A percentile compares a stretch with the other conserved stretches of the same genome.
Evolutionary conservation across 2,797 vertebrate species (phyloP).

Genomic region (Ctenopoma kingsleyae): DNA sequence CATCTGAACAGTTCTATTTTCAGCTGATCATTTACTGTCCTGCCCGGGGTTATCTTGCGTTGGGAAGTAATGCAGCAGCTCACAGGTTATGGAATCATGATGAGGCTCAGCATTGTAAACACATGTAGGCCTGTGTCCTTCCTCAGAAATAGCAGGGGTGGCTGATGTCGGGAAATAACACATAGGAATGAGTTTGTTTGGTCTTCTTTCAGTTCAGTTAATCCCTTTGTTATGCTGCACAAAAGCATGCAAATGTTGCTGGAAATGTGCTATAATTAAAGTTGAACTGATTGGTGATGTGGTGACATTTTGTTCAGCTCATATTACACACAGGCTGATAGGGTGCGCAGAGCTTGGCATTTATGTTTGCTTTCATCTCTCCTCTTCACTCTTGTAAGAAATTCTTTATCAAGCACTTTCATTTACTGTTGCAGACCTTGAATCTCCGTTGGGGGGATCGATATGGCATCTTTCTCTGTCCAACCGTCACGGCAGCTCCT

Average conservation of each 20-base stretch:
- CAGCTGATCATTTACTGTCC: slow-evolving; percentile 69
- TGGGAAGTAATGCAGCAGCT: slow-evolving; percentile 52
- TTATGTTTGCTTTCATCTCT: slow-evolving; percentile 28
- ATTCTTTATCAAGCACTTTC: slow-evolving; percentile 27
- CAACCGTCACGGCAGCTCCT: slow-evolving; percentile 18
- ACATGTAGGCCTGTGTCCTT: slow-evolving; percentile 36
- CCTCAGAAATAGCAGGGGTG: slow-evolving; percentile 36
- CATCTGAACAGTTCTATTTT: slow-evolving; percentile 80
- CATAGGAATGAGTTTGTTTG: slow-evolving; percentile 31
- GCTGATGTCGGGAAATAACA: slow-evolving; percentile 44
- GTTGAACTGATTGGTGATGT: slow-evolving; percentile 52
- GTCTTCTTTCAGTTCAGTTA: slow-evolving; percentile 15
- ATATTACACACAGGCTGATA: slow-evolving; percentile 40
- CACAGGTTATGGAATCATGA: slow-evolving; percentile 61
- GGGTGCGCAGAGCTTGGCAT: slow-evolving; percentile 39
- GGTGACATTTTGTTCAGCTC: slow-evolving; percentile 51
- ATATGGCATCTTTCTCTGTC: slow-evolving; percentile 33
- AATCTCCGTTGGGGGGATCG: slow-evolving; percentile 36
- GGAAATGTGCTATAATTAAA: slow-evolving; percentile 47
- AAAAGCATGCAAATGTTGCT: slow-evolving; percentile 38
- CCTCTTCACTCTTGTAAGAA: slow-evolving; percentile 4
- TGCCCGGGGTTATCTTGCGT: slow-evolving; percentile 61
- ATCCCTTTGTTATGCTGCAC: slow-evolving; percentile 18
- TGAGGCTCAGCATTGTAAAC: slow-evolving; percentile 45
- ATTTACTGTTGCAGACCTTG: slow-evolving; percentile 39